Conservation (phyloP, 2,888 invertebrate species). For the Synergus gifuensis region DNA sequence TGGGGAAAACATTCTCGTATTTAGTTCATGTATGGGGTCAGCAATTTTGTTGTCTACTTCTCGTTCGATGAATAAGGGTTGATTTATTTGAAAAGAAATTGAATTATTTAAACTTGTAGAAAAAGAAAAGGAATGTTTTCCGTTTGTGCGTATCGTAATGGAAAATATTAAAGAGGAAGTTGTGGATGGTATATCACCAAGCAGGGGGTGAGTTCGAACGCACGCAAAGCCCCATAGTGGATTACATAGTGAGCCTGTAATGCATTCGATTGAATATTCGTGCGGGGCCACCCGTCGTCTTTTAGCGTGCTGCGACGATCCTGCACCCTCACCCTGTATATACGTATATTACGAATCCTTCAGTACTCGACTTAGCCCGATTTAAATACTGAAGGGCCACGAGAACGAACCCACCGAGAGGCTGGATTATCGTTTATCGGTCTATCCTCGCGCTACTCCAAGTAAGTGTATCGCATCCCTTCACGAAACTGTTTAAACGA, state of each 20-base stretch:
- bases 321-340: slow-evolving; percentile 19
- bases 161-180: slow-evolving; percentile 36
- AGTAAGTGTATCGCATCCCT: slow-evolving; percentile 20
- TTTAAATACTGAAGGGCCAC: slow-evolving; percentile 62
- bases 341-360: slow-evolving; percentile 37
- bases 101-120: slow-evolving; percentile 12
- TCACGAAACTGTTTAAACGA: slow-evolving; percentile 28
- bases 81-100: slow-evolving; percentile 31
- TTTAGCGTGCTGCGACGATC: slow-evolving; percentile 54
- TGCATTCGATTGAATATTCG: slow-evolving; percentile 73
- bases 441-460: slow-evolving; percentile 17
- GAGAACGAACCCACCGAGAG: slow-evolving; percentile 55
- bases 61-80: background rate
- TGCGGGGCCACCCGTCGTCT: slow-evolving; percentile 64
- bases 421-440: slow-evolving; percentile 63
- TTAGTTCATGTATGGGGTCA: background rate
- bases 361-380: slow-evolving; percentile 48
- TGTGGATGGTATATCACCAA: slow-evolving; percentile 37
- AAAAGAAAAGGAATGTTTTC: slow-evolving; percentile 2
- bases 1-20: background rate
- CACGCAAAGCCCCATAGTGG: slow-evolving; percentile 48
- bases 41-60: background rate
- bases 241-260: slow-evolving; percentile 65
- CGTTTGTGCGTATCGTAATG: slow-evolving; percentile 26
- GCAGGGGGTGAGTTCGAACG: slow-evolving; percentile 39